Evolutionary conservation across 2,888 invertebrate genomes (phyloP).

Genomic region (Lasioglossum oenotherae): DNA sequence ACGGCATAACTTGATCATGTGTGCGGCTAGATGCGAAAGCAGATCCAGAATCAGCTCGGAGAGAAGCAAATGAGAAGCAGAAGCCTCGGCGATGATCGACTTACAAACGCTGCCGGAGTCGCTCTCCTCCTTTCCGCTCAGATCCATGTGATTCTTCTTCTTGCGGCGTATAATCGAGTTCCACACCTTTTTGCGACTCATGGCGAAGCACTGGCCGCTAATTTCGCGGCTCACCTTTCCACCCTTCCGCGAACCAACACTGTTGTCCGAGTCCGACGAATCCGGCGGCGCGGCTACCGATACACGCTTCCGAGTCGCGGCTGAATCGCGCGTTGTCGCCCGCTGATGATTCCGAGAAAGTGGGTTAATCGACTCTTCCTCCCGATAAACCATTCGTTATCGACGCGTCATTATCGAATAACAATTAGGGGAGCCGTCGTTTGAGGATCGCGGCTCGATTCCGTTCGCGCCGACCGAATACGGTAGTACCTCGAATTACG

Average conservation of each 20-base stretch:
- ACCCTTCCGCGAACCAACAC: not conserved
- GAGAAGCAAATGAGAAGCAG: not conserved
- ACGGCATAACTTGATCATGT: not conserved
- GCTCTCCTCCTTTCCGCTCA: constrained; percentile 53
- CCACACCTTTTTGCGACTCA: constrained; percentile 84
- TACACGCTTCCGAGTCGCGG: constrained; percentile 14
- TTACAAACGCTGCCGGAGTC: constrained; percentile 61
- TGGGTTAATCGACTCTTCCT: constrained; percentile 64
- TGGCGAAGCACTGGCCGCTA: constrained; percentile 57
- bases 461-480: not conserved
- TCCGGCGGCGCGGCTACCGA: not conserved
- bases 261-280: not conserved
- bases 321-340: constrained; percentile 26
- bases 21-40: not conserved
- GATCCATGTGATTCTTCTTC: constrained; percentile 77
- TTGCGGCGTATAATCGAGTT: constrained; percentile 82
- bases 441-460: not conserved
- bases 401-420: constrained; percentile 45
- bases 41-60: not conserved
- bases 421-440: constrained; percentile 30
- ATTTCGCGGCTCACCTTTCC: not conserved
- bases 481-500: not conserved
- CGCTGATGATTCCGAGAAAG: constrained; percentile 41
- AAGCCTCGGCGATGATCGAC: constrained; percentile 27
- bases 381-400: constrained; percentile 53